phyloP scores from a whole-genome alignment of 2,113 vertebrate genomes.

The Hylia prasina region DNA sequence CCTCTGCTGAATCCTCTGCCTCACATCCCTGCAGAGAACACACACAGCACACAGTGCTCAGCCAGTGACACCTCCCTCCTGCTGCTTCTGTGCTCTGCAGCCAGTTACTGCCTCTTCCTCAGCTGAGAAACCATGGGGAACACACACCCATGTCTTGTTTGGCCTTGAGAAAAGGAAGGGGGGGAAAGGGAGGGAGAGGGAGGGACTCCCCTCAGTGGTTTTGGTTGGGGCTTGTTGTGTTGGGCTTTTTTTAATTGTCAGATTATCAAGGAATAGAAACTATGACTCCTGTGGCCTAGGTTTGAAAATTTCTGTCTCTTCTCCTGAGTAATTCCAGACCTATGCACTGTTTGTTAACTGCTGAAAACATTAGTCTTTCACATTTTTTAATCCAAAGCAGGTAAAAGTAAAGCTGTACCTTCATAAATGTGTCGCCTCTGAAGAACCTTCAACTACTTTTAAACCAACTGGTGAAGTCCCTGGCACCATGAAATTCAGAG shows the following conservation, averaged over 20 bases:
- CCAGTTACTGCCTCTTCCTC: background rate
- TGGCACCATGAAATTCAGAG: background rate
- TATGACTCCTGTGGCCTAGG: background rate
- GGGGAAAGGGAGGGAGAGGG: no score
- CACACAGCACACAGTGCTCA: background rate
- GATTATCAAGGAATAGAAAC: background rate
- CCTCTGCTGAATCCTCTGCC: constrained; percentile 80
- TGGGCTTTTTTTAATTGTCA: background rate
- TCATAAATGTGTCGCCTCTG: background rate
- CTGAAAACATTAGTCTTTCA: background rate
- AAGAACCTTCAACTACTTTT: background rate
- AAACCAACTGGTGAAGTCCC: background rate
- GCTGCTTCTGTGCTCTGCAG: background rate
- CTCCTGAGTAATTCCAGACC: background rate
- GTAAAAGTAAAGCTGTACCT: background rate
- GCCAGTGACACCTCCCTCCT: background rate
- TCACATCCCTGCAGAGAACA: constrained; percentile 73
- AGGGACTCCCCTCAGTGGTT: background rate
- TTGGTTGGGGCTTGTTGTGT: background rate
- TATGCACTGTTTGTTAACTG: background rate
- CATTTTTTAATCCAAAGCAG: background rate
- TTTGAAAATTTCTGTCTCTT: background rate
- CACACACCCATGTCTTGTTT: accelerated
- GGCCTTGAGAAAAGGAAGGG: no score
- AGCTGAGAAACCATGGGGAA: background rate